phyloP scores from a whole-genome alignment of 2,113 vertebrate species.

The Lonchura striata region DNA sequence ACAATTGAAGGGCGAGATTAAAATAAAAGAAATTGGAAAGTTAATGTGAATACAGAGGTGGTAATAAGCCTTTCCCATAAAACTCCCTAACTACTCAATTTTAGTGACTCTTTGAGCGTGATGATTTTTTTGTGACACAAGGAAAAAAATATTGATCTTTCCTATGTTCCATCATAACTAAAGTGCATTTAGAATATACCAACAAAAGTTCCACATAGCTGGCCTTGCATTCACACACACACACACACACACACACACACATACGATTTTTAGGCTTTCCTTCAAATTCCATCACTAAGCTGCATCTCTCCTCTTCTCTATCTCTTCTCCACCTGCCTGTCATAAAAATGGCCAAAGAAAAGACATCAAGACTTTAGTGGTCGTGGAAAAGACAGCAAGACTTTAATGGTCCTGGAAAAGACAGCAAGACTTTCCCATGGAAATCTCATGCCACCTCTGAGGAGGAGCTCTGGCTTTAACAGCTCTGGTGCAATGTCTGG shows the following conservation, averaged over 20 bases:
- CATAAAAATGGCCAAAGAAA: neutral
- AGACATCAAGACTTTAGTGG: neutral
- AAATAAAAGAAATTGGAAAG: constrained; percentile 30
- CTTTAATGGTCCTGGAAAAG: neutral
- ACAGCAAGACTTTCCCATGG: neutral
- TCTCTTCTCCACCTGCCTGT: neutral
- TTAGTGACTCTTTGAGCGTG: neutral
- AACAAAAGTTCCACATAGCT: neutral
- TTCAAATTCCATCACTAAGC: neutral
- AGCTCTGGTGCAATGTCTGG: neutral
- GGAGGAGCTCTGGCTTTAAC: neutral
- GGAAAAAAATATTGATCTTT: constrained; percentile 3
- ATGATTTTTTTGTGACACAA: neutral
- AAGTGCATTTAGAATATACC: neutral
- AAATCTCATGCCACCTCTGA: neutral
- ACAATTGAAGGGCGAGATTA: constrained; percentile 24
- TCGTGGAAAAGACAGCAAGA: neutral
- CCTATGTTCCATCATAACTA: neutral
- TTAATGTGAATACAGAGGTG: neutral
- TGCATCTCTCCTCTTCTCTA: neutral
- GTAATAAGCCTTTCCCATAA: neutral
- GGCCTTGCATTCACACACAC: neutral
- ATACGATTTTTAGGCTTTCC: neutral
- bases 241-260: no score
- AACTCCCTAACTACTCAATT: neutral